Conservation (phyloP, 2,888 invertebrate species). For the Monopis laevigella region DNA sequence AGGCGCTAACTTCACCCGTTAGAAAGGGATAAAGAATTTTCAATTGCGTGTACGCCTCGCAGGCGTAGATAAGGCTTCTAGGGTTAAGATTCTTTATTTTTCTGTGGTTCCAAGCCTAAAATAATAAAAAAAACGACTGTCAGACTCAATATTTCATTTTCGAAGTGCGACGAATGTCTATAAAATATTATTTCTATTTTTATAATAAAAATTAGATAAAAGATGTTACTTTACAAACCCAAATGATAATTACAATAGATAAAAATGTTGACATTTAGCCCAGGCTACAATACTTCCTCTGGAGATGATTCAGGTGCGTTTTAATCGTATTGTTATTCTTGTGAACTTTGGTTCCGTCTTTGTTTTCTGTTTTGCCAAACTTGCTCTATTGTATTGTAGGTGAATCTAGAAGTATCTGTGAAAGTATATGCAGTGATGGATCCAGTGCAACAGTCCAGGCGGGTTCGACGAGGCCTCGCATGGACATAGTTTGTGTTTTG, state of each 20-base stretch:
- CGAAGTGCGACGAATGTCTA: too few relatives aligned
- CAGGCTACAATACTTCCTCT: constrained; percentile 44
- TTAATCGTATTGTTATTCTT: constrained; percentile 28
- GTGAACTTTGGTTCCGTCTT: constrained; percentile 2
- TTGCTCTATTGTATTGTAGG: constrained; percentile 26
- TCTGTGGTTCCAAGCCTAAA: too few relatives aligned
- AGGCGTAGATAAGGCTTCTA: too few relatives aligned
- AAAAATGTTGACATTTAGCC: constrained; percentile 60
- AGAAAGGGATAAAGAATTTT: too few relatives aligned
- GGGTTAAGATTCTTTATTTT: too few relatives aligned
- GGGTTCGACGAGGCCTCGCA: constrained; percentile 66
- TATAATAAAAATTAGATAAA: too few relatives aligned
- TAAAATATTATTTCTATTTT: too few relatives aligned
- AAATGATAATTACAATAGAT: constrained; percentile 43
- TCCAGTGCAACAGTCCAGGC: constrained; percentile 60
- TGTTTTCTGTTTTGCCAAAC: constrained; percentile 15
- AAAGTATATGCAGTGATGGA: constrained; percentile 63
- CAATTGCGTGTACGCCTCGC: too few relatives aligned
- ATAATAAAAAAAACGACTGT: too few relatives aligned
- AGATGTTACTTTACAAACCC: too few relatives aligned
- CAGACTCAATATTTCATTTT: too few relatives aligned
- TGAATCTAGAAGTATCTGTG: constrained; percentile 62
- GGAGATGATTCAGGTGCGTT: constrained; percentile 61
- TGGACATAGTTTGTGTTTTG: constrained; percentile 91
- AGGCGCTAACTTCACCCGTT: too few relatives aligned